A percentile compares a stretch with the other conserved stretches of the same genome.
Conservation (phyloP, 2,113 vertebrate genomes). For the Sapajus apella region DNA sequence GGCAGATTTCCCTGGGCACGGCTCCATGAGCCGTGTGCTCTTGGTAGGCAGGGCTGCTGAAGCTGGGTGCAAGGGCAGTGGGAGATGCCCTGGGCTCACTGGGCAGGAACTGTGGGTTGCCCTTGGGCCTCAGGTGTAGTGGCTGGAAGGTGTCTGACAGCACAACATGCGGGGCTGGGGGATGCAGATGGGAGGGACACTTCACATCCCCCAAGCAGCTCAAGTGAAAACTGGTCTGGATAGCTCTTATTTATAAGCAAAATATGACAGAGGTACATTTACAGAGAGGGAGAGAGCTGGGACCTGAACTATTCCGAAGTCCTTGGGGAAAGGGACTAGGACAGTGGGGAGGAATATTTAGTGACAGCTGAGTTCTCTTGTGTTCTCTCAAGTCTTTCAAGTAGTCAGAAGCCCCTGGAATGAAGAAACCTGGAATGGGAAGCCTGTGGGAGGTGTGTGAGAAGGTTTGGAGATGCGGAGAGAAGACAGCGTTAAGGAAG, state of each 20-base stretch:
- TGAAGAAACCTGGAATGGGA: neutral
- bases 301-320: neutral
- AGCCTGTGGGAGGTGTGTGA: neutral
- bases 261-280: neutral
- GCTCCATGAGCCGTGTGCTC: neutral
- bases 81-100: rapidly evolving
- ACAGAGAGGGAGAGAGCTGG: neutral
- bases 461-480: neutral
- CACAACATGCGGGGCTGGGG: no score
- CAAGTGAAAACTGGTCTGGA: neutral
- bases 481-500: neutral
- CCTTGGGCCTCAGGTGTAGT: rapidly evolving
- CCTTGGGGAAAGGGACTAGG: neutral
- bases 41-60: conserved; percentile 37
- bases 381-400: neutral
- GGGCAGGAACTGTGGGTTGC: neutral
- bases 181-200: rapidly evolving
- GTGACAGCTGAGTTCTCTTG: neutral
- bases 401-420: neutral
- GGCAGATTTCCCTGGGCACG: neutral
- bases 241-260: neutral
- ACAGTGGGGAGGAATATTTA: neutral
- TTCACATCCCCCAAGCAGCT: no score
- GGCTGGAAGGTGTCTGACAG: neutral
- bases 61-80: neutral